Evolutionary conservation across 2,113 vertebrate species (phyloP).

Genomic region (Haplochromis vanheusdeni): DNA sequence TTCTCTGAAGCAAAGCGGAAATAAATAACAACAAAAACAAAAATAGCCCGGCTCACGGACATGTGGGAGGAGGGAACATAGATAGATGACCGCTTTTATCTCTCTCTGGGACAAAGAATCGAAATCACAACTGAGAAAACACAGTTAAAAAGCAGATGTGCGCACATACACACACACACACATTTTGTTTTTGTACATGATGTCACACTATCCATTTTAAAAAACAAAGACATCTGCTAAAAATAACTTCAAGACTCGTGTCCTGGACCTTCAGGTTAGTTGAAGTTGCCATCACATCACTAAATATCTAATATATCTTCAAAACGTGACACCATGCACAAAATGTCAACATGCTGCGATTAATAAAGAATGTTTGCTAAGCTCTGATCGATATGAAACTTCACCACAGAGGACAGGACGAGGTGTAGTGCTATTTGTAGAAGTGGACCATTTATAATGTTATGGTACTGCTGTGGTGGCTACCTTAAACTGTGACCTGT

Average conservation of each 20-base stretch:
- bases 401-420: background rate
- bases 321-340: background rate
- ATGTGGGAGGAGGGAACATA: background rate
- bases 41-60: background rate
- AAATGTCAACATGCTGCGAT: background rate
- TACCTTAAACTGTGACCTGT: background rate
- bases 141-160: background rate
- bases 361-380: background rate
- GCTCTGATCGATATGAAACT: background rate
- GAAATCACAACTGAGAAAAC: slow-evolving; percentile 16
- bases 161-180: background rate
- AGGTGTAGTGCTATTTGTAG: background rate
- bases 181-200: background rate
- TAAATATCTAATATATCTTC: background rate
- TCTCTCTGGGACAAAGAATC: background rate
- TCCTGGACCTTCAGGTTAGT: slow-evolving; percentile 2
- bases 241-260: background rate
- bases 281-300: background rate
- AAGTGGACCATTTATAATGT: background rate
- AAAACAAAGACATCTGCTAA: background rate
- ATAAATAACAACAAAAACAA: background rate
- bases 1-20: background rate
- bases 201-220: background rate
- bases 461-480: background rate
- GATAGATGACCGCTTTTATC: slow-evolving; percentile 28